Percentiles rank a stretch among this genome's conserved stretches.
Evolutionary conservation across 1,140 invertebrate genomes (phyloP).

Genomic region (Drosophila setifemur): DNA sequence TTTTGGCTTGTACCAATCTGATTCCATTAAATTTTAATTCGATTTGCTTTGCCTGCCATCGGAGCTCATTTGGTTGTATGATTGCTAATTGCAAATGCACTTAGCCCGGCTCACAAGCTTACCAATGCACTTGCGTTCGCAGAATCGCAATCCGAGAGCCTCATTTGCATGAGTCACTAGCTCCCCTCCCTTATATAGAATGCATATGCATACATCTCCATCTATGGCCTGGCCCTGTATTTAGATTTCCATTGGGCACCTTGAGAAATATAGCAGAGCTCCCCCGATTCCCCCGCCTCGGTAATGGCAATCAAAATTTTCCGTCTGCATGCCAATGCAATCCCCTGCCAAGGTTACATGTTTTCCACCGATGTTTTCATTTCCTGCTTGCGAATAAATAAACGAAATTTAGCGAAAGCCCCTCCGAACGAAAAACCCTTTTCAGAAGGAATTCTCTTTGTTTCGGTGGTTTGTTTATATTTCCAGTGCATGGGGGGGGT

Average conservation of each 20-base stretch:
- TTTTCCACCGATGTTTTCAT: constrained; percentile 19
- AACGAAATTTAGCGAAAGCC: constrained; percentile 20
- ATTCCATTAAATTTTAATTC: constrained; percentile 11
- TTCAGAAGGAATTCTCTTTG: too few species aligned
- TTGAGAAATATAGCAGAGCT: constrained; percentile 5
- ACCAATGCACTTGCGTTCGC: neutral
- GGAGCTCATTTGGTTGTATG: neutral
- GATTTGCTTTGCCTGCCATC: constrained; percentile 5
- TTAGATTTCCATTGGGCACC: constrained; percentile 4
- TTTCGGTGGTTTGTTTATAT: neutral
- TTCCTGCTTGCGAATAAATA: constrained; percentile 39
- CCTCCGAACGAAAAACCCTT: too few species aligned
- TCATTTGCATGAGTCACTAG: constrained; percentile 42
- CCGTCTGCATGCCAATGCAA: constrained; percentile 19
- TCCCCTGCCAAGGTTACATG: constrained; percentile 17
- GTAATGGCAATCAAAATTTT: constrained; percentile 47
- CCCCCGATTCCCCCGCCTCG: neutral
- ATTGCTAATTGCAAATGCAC: constrained; percentile 47
- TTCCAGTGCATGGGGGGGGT: neutral
- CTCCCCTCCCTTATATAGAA: too few species aligned
- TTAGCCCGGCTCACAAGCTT: constrained; percentile 25
- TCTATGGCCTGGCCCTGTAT: too few species aligned
- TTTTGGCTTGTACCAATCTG: neutral
- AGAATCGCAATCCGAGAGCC: neutral
- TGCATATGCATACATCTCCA: constrained; percentile 27